Evolutionary conservation across 2,888 invertebrate species (phyloP).

Genomic region (Drosophila ustulata): DNA sequence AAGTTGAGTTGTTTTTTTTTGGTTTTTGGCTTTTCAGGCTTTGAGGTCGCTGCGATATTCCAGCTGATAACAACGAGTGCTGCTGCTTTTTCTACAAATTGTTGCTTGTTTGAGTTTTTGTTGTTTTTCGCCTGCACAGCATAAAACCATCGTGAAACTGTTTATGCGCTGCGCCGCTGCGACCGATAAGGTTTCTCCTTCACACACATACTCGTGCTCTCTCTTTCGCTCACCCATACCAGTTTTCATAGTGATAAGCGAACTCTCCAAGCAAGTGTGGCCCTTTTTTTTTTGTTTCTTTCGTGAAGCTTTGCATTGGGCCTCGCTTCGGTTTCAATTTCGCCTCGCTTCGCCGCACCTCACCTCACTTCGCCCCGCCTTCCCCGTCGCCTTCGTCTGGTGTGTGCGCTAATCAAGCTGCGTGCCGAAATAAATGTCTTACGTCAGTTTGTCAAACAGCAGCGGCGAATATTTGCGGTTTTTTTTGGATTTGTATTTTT

Average conservation of each 20-base stretch:
- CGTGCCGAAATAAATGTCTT: constrained; percentile 76
- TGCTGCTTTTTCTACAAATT: constrained; percentile 38
- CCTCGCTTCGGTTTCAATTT: constrained; percentile 45
- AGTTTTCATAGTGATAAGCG: constrained; percentile 43
- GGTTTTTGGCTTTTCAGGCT: constrained; percentile 67
- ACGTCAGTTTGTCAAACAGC: constrained; percentile 76
- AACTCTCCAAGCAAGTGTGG: constrained; percentile 35
- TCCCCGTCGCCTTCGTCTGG: constrained; percentile 20
- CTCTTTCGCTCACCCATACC: background rate
- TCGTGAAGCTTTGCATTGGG: constrained; percentile 49
- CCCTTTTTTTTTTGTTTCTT: constrained; percentile 35
- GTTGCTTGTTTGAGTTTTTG: constrained; percentile 25
- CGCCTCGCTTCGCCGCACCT: constrained; percentile 27
- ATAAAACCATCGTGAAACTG: constrained; percentile 57
- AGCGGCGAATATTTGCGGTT: constrained; percentile 64
- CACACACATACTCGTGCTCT: constrained; percentile 7
- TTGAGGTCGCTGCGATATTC: constrained; percentile 62
- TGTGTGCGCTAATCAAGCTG: constrained; percentile 69
- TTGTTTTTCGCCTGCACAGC: constrained; percentile 49
- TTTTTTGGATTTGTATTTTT: constrained; percentile 34
- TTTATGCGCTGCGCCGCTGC: constrained; percentile 33
- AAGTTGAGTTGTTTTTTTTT: constrained; percentile 59
- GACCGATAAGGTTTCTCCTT: constrained; percentile 58
- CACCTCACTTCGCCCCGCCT: background rate
- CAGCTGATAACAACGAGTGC: constrained; percentile 65